Evolutionary conservation across 1,140 invertebrate genomes (phyloP).

Genomic region (Brachionus asplanchnoidis): DNA sequence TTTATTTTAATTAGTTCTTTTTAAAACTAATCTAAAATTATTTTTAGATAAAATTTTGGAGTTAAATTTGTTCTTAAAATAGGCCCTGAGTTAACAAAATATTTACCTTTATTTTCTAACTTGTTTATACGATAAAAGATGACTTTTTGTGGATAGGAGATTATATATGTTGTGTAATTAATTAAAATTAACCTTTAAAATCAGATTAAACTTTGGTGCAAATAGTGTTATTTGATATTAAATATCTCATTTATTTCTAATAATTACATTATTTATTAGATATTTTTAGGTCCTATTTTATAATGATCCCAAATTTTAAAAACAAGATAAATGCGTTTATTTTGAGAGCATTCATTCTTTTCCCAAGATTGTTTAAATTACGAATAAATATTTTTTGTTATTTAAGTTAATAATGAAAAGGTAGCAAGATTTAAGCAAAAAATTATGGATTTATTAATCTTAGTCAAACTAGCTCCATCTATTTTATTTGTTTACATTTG

Average conservation of each 20-base stretch:
- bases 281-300: background rate
- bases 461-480: background rate
- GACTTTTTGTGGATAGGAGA: background rate
- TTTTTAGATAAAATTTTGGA: background rate
- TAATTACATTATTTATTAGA: conserved; percentile 29
- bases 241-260: conserved; percentile 27
- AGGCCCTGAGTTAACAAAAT: background rate
- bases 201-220: background rate
- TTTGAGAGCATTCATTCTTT: background rate
- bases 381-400: background rate
- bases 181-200: conserved; percentile 1
- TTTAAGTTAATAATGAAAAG: background rate
- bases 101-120: background rate
- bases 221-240: background rate
- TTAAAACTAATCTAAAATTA: background rate
- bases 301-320: background rate
- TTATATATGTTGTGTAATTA: background rate
- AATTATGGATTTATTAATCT: background rate
- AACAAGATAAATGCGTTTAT: conserved; percentile 1
- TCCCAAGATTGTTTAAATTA: background rate
- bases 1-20: background rate
- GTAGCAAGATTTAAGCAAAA: background rate
- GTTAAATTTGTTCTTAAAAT: background rate
- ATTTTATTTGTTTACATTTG: background rate
- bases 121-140: background rate